Evolutionary conservation across 2,888 invertebrate species (phyloP).

Genomic region (Synanthedon myopaeformis): DNA sequence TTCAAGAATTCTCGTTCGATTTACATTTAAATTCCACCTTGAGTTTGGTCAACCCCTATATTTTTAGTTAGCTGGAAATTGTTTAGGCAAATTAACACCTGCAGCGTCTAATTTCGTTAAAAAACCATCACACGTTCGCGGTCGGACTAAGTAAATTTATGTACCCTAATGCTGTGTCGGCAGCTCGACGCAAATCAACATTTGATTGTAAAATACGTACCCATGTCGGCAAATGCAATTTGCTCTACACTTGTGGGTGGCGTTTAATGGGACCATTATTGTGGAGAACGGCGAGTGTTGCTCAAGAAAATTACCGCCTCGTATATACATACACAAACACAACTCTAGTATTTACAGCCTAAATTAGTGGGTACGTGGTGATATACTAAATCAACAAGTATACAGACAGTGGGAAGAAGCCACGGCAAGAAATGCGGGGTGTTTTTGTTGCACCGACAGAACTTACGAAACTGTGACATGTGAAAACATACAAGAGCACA

Average conservation of each 20-base stretch:
- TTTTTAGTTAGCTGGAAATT: conserved; percentile 1
- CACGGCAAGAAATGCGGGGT: background rate
- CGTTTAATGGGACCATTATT: conserved; percentile 61
- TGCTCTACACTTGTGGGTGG: conserved; percentile 62
- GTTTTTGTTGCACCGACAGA: conserved; percentile 3
- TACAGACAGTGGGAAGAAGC: background rate
- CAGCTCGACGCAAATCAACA: conserved; percentile 59
- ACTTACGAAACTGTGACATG: conserved; percentile 43
- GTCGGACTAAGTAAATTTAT: conserved; percentile 58
- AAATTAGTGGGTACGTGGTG: conserved; percentile 20
- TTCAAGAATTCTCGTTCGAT: background rate
- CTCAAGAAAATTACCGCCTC: conserved; percentile 53
- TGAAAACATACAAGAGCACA: conserved; percentile 53
- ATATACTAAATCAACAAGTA: conserved; percentile 7
- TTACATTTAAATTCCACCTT: background rate
- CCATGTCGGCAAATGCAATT: conserved; percentile 61
- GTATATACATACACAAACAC: conserved; percentile 34
- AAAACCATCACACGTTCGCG: conserved; percentile 35
- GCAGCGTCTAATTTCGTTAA: conserved; percentile 16
- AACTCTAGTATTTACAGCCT: conserved; percentile 33
- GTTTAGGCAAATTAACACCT: conserved; percentile 39
- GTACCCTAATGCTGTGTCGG: conserved; percentile 56
- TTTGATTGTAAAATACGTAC: conserved; percentile 62
- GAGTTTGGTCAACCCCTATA: background rate
- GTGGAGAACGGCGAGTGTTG: conserved; percentile 48